A percentile compares a stretch with the other conserved stretches of the same genome.
phyloP scores from a whole-genome alignment of 2,113 vertebrate species.

The Lasiurus cinereus region DNA sequence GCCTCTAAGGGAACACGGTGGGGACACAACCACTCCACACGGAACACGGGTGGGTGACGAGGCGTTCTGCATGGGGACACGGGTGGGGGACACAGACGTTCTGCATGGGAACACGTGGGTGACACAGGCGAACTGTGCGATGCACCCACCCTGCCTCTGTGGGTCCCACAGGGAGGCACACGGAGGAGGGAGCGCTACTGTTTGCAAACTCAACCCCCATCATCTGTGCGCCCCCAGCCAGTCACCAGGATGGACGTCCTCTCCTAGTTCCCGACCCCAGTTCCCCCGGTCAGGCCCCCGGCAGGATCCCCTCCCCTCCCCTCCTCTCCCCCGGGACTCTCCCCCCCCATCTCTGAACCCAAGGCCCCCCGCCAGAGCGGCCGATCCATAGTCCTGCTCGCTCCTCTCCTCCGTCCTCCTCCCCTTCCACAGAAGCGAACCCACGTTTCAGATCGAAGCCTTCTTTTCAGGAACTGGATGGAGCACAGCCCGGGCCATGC shows the following conservation, averaged over 20 bases:
- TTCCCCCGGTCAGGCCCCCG: not conserved
- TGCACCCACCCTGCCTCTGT: not conserved
- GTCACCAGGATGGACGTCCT: not conserved
- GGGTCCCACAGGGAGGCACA: not conserved
- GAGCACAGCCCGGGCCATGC: not conserved
- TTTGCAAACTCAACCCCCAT: not conserved
- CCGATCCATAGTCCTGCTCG: not conserved
- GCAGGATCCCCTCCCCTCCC: not conserved
- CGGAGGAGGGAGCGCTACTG: not conserved
- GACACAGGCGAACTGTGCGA: no score
- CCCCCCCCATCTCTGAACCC: not conserved
- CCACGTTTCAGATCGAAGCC: constrained; percentile 36
- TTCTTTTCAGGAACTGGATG: not conserved
- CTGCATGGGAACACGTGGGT: no score
- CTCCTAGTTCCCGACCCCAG: not conserved
- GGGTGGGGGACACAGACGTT: no score
- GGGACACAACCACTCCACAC: no score
- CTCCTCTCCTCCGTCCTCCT: not conserved
- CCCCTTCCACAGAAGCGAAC: not conserved
- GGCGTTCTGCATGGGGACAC: no score
- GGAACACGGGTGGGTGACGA: no score
- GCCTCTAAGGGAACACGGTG: no score
- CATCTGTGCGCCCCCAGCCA: not conserved
- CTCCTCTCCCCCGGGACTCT: no score
- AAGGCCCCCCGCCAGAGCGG: not conserved